Percentiles rank a stretch among this genome's conserved stretches.
Conservation (phyloP, 1,140 invertebrate genomes). For the Drosophila nebulosa region DNA sequence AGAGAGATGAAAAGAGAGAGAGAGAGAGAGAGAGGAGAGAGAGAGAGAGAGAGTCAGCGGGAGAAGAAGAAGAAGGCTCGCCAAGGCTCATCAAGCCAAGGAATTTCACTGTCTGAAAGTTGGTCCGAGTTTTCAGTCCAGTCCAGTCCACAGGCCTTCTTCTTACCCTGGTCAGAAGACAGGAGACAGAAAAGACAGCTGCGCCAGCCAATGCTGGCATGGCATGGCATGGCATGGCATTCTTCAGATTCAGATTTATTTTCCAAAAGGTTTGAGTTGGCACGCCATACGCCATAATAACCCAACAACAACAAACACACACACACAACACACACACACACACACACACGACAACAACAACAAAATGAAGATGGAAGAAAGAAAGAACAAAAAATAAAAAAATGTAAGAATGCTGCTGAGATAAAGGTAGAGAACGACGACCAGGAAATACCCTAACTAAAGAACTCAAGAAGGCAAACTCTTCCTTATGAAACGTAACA, state of each 20-base stretch:
- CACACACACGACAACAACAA: no score
- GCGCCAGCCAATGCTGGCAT: no score
- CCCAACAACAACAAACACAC: constrained; percentile 29
- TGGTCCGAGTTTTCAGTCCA: background rate
- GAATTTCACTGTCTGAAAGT: constrained; percentile 32
- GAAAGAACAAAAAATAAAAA: constrained; percentile 20
- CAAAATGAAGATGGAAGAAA: constrained; percentile 12
- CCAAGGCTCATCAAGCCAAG: constrained; percentile 64
- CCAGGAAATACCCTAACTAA: background rate
- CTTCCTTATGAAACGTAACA: no score
- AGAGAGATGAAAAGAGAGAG: constrained; percentile 28
- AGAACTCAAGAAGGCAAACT: no score
- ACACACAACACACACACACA: no score
- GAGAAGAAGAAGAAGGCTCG: constrained; percentile 4
- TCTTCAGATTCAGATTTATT: constrained; percentile 77
- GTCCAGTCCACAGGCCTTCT: constrained; percentile 5
- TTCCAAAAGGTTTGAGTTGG: constrained; percentile 70
- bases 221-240: constrained; percentile 61
- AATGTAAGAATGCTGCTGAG: constrained; percentile 1
- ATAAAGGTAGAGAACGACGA: background rate
- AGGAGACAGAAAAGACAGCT: constrained; percentile 52
- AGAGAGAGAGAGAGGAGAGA: no score
- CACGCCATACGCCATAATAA: constrained; percentile 57
- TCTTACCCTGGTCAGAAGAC: background rate
- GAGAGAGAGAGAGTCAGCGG: no score